Conservation (phyloP, 2,888 invertebrate species). For the Drosophila suboccidentalis region DNA sequence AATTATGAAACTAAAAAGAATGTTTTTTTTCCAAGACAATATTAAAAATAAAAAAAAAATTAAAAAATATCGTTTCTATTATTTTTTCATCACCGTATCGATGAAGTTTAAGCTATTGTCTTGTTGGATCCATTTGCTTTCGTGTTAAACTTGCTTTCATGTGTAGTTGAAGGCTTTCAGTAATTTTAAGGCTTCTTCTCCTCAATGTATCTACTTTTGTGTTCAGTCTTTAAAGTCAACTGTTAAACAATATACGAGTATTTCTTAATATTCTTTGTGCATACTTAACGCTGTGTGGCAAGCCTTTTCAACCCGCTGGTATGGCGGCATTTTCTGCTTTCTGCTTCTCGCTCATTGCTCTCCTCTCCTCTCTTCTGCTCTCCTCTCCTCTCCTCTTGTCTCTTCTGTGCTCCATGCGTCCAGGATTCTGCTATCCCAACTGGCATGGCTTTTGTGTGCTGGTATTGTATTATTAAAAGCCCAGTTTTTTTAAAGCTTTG, state of each 20-base stretch:
- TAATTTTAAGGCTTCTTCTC: constrained; percentile 30
- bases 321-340: constrained; percentile 47
- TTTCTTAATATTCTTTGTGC: constrained; percentile 65
- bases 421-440: constrained; percentile 20
- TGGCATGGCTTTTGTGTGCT: constrained; percentile 28
- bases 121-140: constrained; percentile 32
- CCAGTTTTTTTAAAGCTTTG: constrained; percentile 94
- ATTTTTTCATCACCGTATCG: neutral
- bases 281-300: constrained; percentile 66
- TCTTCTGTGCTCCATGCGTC: constrained; percentile 14
- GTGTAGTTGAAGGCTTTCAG: constrained; percentile 30
- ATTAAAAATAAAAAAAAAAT: no score
- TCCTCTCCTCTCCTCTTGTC: no score
- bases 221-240: constrained; percentile 78
- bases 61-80: no score
- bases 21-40: no score
- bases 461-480: constrained; percentile 83
- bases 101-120: constrained; percentile 43
- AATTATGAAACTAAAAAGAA: no score
- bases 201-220: constrained; percentile 50
- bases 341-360: constrained; percentile 33
- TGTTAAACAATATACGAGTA: constrained; percentile 55
- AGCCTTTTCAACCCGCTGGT: constrained; percentile 72
- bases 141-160: constrained; percentile 39
- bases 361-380: neutral